Evolutionary conservation across 2,797 vertebrate genomes (phyloP).

Genomic region (Tragelaphus eurycerus): DNA sequence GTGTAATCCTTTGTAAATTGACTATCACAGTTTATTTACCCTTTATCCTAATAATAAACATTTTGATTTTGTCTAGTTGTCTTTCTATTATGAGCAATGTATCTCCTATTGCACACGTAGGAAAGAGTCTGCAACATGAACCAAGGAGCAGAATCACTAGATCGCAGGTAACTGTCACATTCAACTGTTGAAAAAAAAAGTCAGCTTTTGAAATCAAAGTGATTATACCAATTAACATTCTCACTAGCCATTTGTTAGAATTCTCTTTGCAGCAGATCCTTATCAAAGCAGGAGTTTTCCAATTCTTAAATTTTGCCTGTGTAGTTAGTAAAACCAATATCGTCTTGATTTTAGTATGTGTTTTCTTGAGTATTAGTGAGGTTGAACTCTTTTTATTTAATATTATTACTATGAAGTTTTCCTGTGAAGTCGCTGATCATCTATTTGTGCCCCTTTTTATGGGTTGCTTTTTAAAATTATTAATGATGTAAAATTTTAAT

Average conservation of each 20-base stretch:
- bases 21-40: not conserved
- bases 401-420: not conserved
- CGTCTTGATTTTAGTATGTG: not conserved
- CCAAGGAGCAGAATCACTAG: not conserved
- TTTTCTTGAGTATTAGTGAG: not conserved
- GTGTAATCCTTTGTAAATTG: not conserved
- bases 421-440: not conserved
- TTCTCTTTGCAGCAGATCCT: not conserved
- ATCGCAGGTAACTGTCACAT: not conserved
- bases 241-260: not conserved
- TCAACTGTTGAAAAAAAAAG: not conserved
- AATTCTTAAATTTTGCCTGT: not conserved
- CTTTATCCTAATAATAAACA: not conserved
- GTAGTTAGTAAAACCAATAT: not conserved
- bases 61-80: not conserved
- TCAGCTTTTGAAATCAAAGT: not conserved
- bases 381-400: not conserved
- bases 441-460: not conserved
- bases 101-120: not conserved
- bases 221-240: not conserved
- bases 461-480: not conserved
- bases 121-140: not conserved
- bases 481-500: not conserved
- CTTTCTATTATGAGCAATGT: not conserved
- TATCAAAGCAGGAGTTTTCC: not conserved